A percentile compares a stretch with the other conserved stretches of the same genome.
These are phyloP conservation scores for Ptilonorhynchus violaceus DNA, from an alignment of 2,113 vertebrate genomes.

Conservation along the genomic window DNA sequence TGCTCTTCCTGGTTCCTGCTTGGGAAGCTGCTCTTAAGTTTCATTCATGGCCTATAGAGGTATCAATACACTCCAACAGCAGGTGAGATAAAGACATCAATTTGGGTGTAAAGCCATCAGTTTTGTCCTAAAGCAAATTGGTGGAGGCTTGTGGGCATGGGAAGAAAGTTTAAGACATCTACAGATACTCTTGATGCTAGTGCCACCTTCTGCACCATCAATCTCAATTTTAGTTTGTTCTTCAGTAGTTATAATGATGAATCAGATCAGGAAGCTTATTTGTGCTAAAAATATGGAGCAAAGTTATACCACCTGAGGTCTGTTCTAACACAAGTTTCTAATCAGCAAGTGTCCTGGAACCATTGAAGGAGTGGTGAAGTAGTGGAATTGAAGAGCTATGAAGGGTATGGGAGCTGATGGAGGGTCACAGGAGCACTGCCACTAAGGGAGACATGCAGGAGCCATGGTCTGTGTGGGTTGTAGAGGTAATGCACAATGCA, in stretches of 20 bases:
- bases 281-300: background rate
- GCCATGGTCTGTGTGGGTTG: background rate
- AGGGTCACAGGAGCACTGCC: background rate
- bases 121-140: background rate
- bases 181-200: background rate
- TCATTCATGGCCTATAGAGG: background rate
- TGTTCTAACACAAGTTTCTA: background rate
- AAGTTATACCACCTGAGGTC: background rate
- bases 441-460: background rate
- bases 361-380: background rate
- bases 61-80: background rate
- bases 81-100: background rate
- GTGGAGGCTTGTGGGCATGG: background rate
- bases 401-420: background rate
- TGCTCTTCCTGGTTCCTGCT: background rate
- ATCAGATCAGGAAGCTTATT: background rate
- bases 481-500: rapidly evolving
- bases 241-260: background rate
- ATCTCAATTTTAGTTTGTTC: background rate
- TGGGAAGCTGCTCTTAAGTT: background rate
- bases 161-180: background rate
- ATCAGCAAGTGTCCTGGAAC: background rate
- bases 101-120: background rate
- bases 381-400: background rate
- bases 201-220: background rate